Base-by-base conservation (phyloP, 1,140 invertebrate genomes). In the Cotesia chilonis region DNA sequence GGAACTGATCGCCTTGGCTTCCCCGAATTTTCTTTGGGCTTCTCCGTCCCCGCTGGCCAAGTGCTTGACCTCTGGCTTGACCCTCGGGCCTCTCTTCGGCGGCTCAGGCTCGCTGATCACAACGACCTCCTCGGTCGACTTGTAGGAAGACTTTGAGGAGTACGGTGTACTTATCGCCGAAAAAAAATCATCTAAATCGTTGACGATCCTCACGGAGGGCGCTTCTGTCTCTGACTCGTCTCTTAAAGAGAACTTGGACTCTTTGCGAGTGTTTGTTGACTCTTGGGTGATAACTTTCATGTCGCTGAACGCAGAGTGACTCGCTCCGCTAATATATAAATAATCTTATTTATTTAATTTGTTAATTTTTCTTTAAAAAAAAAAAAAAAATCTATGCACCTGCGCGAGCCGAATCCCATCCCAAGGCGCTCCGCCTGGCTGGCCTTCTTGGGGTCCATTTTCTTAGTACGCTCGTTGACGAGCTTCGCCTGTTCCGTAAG, bases 1-100 rank as follows among this genome's bases (percentile, higher is more conserved):
- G 0, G 98, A 99, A 71, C 96, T 98, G 78, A 99, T 99, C 2
- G 96, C 93, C 88, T 99, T 99, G 4, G 98, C 97, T 80, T 93
- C 92, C 28, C 95, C 96, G 85, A 98, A 99, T 88, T 98, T 98
- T 82, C 96, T 95, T 80, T 96, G 95, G 9, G 96, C 96, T 73
- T 93, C 92, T 73, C 91, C 90, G 28, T 82, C 73, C 54, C 51
- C 61, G 37, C 69, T 14, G 3, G 71, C 61, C 9, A 63, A 59
- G 10, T 10, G 54, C 77, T 79, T 75, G 10, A 1, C 63, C 4
- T 81, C 79, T 1, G 37, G 76, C 55, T 78, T 81, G 37, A 17
- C 37, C 76, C 37, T 10, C 77, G 1, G 76, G 63, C 59, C 67
- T 54, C 83, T 81, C 71, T 79, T 80, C 7, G 83, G 78, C 12